These are phyloP conservation scores for Dasysyrphus tricinctus DNA, from an alignment of 2,888 invertebrate genomes.

Conservation along the genomic window DNA sequence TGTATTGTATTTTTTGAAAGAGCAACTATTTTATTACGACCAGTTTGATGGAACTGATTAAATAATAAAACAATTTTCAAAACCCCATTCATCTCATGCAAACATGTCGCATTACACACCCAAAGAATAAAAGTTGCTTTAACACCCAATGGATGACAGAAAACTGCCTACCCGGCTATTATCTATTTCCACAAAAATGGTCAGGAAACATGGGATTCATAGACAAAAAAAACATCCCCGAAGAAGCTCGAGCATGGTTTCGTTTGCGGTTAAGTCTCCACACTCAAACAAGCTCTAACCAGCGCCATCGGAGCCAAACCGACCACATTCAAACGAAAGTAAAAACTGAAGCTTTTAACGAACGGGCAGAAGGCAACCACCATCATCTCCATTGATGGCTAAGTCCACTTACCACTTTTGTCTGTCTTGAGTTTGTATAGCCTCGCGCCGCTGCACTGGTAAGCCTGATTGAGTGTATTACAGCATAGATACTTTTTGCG, in stretches of 20 bases:
- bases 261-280: constrained; percentile 18
- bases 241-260: background rate
- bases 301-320: constrained; percentile 6
- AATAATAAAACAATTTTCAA: constrained; percentile 20
- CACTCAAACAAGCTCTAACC: constrained; percentile 13
- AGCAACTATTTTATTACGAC: constrained; percentile 25
- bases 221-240: constrained; percentile 45
- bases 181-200: constrained; percentile 51
- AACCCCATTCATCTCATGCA: constrained; percentile 5
- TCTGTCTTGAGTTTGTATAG: constrained; percentile 2
- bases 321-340: constrained; percentile 57
- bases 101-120: constrained; percentile 15
- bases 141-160: constrained; percentile 38
- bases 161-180: constrained; percentile 40
- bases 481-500: constrained; percentile 50
- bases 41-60: constrained; percentile 39
- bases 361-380: constrained; percentile 31
- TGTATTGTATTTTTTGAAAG: too few species aligned
- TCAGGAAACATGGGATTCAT: constrained; percentile 20
- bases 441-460: background rate
- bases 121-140: constrained; percentile 50
- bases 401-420: constrained; percentile 39
- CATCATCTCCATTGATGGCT: constrained; percentile 33
- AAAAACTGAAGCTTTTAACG: constrained; percentile 57
- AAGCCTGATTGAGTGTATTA: constrained; percentile 58